phyloP scores from a whole-genome alignment of 2,888 invertebrate species.

The Synergus umbraculus region DNA sequence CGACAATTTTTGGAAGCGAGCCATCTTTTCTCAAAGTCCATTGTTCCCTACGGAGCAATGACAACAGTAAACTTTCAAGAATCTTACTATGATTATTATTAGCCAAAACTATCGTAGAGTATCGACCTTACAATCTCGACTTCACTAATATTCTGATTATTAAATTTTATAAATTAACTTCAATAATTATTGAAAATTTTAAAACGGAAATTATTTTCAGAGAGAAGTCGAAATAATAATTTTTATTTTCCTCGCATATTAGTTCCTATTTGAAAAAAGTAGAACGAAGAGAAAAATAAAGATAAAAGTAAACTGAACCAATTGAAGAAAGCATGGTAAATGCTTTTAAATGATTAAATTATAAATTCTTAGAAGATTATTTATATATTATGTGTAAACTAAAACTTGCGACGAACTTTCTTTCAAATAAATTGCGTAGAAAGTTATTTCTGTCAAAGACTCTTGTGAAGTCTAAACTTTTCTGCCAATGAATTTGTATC shows the following conservation, averaged over 20 bases:
- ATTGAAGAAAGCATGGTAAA: too few relatives aligned
- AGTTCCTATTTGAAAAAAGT: background rate
- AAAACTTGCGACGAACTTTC: background rate
- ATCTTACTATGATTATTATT: background rate
- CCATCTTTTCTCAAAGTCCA: constrained; percentile 44
- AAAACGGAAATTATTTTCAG: too few relatives aligned
- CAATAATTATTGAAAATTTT: too few relatives aligned
- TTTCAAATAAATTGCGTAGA: background rate
- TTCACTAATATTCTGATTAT: background rate
- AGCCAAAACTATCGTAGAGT: background rate
- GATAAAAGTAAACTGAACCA: too few relatives aligned
- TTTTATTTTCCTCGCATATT: too few relatives aligned
- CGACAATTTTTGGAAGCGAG: constrained; percentile 49
- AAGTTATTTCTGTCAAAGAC: constrained; percentile 2
- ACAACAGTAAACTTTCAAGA: background rate
- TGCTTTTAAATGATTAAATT: too few relatives aligned
- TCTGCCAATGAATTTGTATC: background rate
- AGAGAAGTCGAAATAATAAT: too few relatives aligned
- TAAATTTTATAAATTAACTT: too few relatives aligned
- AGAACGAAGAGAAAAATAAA: background rate
- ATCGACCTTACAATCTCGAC: background rate
- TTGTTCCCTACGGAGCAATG: constrained; percentile 34
- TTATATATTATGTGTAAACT: background rate
- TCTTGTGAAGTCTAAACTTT: background rate
- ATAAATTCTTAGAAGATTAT: background rate